phyloP scores from a whole-genome alignment of 1,140 invertebrate genomes.

The Ceratosolen fusciceps region DNA sequence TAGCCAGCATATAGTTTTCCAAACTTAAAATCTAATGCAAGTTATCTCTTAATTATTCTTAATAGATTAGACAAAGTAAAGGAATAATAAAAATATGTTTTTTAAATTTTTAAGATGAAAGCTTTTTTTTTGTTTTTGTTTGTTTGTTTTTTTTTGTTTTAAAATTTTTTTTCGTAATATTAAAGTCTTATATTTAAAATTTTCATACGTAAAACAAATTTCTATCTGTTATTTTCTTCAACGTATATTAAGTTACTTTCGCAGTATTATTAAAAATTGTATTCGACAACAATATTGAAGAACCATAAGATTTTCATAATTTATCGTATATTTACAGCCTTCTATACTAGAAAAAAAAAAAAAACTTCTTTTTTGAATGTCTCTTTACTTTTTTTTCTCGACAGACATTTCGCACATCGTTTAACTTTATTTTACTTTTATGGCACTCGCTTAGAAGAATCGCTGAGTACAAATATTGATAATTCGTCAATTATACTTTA shows the following conservation, averaged over 20 bases:
- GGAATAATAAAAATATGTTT: neutral
- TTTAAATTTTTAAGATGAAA: slow-evolving; percentile 13
- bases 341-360: slow-evolving; percentile 19
- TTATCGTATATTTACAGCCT: slow-evolving; percentile 48
- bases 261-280: slow-evolving; percentile 15
- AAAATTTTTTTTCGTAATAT: no score
- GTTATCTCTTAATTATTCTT: slow-evolving; percentile 14
- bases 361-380: neutral
- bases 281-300: slow-evolving; percentile 12
- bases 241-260: no score
- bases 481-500: slow-evolving; percentile 14
- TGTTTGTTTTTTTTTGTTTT: no score
- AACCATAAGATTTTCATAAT: slow-evolving; percentile 39
- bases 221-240: slow-evolving; percentile 4
- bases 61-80: neutral
- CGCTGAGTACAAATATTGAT: slow-evolving; percentile 28
- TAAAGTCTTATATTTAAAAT: slow-evolving; percentile 21
- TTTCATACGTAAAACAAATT: neutral
- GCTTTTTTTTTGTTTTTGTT: no score
- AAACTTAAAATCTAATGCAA: slow-evolving; percentile 21
- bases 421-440: slow-evolving; percentile 34
- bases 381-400: slow-evolving; percentile 18
- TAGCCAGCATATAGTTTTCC: slow-evolving; percentile 22
- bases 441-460: slow-evolving; percentile 40
- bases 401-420: neutral